Percentiles rank a stretch among this genome's conserved stretches.
Evolutionary conservation across 2,888 invertebrate genomes (phyloP).

Genomic region (Patella pellucida): DNA sequence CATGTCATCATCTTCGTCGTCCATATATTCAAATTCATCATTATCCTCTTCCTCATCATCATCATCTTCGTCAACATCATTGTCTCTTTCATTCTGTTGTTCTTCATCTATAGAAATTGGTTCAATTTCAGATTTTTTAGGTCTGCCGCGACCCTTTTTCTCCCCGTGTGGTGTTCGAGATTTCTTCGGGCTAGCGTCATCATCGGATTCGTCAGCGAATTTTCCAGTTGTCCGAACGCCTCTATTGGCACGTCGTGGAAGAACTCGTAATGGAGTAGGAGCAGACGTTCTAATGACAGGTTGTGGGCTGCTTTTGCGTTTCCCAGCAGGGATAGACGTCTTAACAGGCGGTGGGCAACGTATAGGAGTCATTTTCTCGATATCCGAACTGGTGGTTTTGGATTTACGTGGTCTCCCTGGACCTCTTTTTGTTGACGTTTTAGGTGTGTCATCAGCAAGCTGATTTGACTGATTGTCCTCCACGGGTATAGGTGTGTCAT

Average conservation of each 20-base stretch:
- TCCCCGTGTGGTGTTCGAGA: not conserved
- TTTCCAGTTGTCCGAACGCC: conserved; percentile 43
- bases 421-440: not conserved
- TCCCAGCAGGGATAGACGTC: conserved; percentile 5
- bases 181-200: not conserved
- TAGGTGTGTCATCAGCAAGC: not conserved
- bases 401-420: not conserved
- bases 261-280: conserved; percentile 32
- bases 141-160: not conserved
- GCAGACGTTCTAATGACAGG: not conserved
- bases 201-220: not conserved
- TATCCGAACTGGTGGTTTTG: not conserved
- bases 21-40: conserved; percentile 15
- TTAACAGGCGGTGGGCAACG: not conserved
- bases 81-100: conserved; percentile 11
- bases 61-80: conserved; percentile 15
- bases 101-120: conserved; percentile 23
- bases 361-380: not conserved
- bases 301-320: not conserved
- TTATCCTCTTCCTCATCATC: conserved; percentile 12
- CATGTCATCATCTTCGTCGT: conserved; percentile 16
- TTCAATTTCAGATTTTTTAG: not conserved
- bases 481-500: no score
- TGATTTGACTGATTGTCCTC: no score
- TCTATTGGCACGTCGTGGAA: conserved; percentile 46